Conservation (phyloP, 1,140 invertebrate genomes). For the Macrosteles quadrilineatus region DNA sequence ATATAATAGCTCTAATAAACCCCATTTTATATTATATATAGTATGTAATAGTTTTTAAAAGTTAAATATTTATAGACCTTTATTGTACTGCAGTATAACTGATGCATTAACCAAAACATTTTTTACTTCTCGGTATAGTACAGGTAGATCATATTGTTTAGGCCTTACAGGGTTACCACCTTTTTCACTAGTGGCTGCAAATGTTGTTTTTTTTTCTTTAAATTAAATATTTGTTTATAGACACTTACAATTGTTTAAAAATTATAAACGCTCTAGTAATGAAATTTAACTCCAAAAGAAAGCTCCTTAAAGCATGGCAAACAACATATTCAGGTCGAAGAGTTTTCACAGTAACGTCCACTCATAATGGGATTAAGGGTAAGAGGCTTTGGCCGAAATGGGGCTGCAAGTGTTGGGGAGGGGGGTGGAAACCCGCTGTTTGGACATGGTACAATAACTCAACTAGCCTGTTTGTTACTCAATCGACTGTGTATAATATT, state of each 20-base stretch:
- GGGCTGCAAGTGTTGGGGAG: neutral
- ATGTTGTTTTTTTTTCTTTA: neutral
- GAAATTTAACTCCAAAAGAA: too few relatives aligned
- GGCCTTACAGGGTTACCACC: neutral
- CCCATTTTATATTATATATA: conserved; percentile 23
- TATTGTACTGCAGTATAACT: conserved; percentile 8
- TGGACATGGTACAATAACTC: neutral
- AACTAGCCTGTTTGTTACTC: too few relatives aligned
- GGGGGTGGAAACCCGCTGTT: neutral
- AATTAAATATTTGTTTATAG: neutral
- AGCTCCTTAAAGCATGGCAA: too few relatives aligned
- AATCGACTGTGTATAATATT: too few relatives aligned
- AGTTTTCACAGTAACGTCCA: neutral
- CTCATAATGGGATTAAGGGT: conserved; percentile 7
- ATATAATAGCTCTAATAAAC: conserved; percentile 23
- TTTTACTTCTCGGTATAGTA: neutral
- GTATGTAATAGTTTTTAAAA: conserved; percentile 23
- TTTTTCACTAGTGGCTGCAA: neutral
- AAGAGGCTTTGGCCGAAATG: conserved; percentile 14
- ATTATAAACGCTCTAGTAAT: neutral
- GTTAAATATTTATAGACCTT: conserved; percentile 14
- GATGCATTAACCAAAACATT: neutral
- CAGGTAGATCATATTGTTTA: neutral
- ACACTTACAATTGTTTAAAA: neutral
- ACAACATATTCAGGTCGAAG: neutral